Percentiles rank a stretch among this genome's conserved stretches.
Conservation (phyloP, 1,140 invertebrate species). For the Ridgeia piscesae region DNA sequence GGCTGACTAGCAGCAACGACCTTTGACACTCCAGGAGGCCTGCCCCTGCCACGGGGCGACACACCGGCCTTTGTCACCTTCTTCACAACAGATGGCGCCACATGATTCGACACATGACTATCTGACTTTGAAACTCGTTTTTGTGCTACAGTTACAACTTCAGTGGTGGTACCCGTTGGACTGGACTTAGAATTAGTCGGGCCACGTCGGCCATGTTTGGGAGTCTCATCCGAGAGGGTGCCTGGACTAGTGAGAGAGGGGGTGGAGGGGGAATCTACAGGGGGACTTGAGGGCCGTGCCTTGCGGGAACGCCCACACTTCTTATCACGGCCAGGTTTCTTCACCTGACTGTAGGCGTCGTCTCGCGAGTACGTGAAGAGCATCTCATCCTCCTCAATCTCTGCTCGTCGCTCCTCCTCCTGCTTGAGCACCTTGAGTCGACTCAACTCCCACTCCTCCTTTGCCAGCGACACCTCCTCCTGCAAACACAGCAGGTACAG, state of each 20-base stretch:
- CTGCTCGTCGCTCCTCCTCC: conserved; percentile 59
- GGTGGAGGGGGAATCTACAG: background rate
- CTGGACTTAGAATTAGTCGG: background rate
- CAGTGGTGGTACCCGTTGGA: background rate
- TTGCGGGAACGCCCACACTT: background rate
- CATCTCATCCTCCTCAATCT: conserved; percentile 72
- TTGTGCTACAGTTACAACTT: background rate
- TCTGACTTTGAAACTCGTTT: background rate
- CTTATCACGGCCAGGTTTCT: conserved; percentile 56
- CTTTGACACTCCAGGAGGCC: background rate
- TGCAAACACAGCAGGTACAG: conserved; percentile 35
- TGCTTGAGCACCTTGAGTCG: conserved; percentile 68
- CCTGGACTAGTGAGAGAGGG: background rate
- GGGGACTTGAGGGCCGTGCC: background rate
- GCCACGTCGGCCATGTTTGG: background rate
- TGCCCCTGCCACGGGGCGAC: conserved; percentile 36
- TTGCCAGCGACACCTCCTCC: conserved; percentile 69
- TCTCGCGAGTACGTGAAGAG: conserved; percentile 67
- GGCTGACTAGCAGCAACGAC: background rate
- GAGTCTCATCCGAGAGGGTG: background rate
- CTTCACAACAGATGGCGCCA: background rate
- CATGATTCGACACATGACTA: background rate
- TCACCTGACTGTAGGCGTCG: conserved; percentile 80
- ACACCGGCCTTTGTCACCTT: conserved; percentile 32
- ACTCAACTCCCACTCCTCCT: conserved; percentile 91